Percentiles rank a stretch among this genome's conserved stretches.
phyloP scores from a whole-genome alignment of 2,888 invertebrate species.

The Tuberolachnus salignus region DNA sequence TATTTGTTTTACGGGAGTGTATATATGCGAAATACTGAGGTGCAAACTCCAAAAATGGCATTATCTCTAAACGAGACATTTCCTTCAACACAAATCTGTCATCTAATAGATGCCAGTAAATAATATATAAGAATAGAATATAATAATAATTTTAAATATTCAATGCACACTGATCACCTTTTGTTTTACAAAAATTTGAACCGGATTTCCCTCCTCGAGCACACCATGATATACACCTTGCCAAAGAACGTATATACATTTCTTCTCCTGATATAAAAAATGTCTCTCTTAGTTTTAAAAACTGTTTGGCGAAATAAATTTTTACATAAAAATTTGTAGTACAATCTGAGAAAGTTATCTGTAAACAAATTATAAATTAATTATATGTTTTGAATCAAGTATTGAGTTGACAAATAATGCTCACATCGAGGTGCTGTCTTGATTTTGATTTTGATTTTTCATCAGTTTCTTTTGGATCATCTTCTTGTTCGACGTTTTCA shows the following conservation, averaged over 20 bases:
- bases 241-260: conserved; percentile 83
- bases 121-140: background rate
- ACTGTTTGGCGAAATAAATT: conserved; percentile 89
- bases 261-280: conserved; percentile 72
- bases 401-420: background rate
- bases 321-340: conserved; percentile 86
- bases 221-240: conserved; percentile 86
- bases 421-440: conserved; percentile 60
- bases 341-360: conserved; percentile 67
- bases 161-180: conserved; percentile 66
- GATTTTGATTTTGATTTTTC: conserved; percentile 35
- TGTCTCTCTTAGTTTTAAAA: conserved; percentile 76
- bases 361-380: conserved; percentile 10
- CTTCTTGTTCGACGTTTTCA: conserved; percentile 40
- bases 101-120: conserved; percentile 67
- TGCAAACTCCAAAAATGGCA: conserved; percentile 90
- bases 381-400: background rate
- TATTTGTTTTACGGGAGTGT: conserved; percentile 73
- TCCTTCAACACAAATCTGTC: conserved; percentile 94
- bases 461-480: conserved; percentile 47
- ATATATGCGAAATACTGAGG: conserved; percentile 94
- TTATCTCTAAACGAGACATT: conserved; percentile 90
- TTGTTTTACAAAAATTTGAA: conserved; percentile 92
- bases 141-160: background rate
- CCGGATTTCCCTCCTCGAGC: conserved; percentile 98